Evolutionary conservation across 2,797 vertebrate species (phyloP).

Genomic region (Orestias chungarensis): DNA sequence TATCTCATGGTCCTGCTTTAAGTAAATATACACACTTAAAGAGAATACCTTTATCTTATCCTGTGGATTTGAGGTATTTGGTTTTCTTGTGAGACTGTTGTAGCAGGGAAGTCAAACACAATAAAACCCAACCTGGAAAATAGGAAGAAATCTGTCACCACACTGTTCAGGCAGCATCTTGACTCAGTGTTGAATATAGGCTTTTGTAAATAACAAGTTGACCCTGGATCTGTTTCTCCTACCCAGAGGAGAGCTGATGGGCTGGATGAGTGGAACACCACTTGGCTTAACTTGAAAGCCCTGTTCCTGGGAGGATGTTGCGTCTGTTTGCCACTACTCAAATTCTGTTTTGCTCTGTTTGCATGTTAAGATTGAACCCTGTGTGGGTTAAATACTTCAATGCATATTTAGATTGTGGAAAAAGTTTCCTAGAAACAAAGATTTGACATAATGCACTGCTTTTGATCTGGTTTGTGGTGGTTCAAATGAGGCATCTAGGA

Average conservation of each 20-base stretch:
- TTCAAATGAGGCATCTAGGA: slow-evolving; percentile 50
- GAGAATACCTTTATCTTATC: background rate
- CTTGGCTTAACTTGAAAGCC: slow-evolving; percentile 71
- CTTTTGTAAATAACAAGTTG: slow-evolving; percentile 48
- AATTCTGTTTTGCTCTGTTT: slow-evolving; percentile 54
- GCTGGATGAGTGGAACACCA: slow-evolving; percentile 59
- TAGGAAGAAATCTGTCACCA: slow-evolving; percentile 30
- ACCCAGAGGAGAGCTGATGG: slow-evolving; percentile 62
- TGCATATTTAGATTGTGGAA: slow-evolving; percentile 46
- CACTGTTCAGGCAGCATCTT: slow-evolving; percentile 27
- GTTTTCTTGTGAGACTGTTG: background rate
- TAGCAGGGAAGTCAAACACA: slow-evolving; percentile 24
- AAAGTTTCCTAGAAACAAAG: slow-evolving; percentile 36
- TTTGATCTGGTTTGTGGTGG: slow-evolving; percentile 64
- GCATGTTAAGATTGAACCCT: slow-evolving; percentile 26
- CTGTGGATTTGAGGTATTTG: background rate
- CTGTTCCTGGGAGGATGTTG: slow-evolving; percentile 51
- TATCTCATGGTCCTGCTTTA: background rate
- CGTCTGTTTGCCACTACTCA: slow-evolving; percentile 63
- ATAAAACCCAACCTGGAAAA: slow-evolving; percentile 24
- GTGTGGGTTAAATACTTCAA: slow-evolving; percentile 33
- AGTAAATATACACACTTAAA: background rate
- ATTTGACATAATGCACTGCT: slow-evolving; percentile 31
- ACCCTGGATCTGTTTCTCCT: slow-evolving; percentile 51
- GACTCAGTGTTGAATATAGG: slow-evolving; percentile 20